Evolutionary conservation across 2,113 vertebrate genomes (phyloP), one percentile per base, ranked within the genome.

Genomic region (Apteryx owenii): DNA sequence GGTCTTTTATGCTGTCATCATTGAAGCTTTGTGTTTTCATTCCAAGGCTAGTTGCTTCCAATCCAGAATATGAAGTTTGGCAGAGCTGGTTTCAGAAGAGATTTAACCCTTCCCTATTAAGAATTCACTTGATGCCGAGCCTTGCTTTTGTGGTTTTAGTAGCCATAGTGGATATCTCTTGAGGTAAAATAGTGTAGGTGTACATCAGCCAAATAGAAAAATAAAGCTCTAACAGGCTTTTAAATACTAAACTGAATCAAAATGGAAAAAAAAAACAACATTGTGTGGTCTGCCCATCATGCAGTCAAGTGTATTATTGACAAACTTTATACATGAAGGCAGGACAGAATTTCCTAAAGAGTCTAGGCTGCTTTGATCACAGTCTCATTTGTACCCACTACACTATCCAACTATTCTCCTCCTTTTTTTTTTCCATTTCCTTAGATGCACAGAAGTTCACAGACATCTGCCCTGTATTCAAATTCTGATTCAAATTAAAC

Each of bases 41-140:
- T 98, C 85, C 14, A 4, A 96, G 79, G 60, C 79, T 96, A 60
- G 73, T 81, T 97, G 85, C 77, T 96, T 97, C 81, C 90, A 97
- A 31, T 95, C 62, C 96, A 95, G 88, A 95, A 96, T 93, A 84
- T 93, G 96, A 95, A 88, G 88, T 97, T 97, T 97, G 96, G 94
- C 97, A 96, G 78, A 85, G 84, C 79, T 88, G 61, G 33, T 80
- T 91, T 91, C 75, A 78, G 92, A 69, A 96, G 90, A 90, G 78
- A 38, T 88, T 95, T 96, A 97, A 96, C 96, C 86, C 93, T 95
- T 96, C 79, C 38, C 60, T 82, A 16, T 71, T 90, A 61, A 82
- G 53, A 23, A 36, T 78, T 87, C 60, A 31, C 38, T 90, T 71
- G 60, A 62, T 94, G 77, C 80, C 0, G 1, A 36, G 90, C 14